Base-by-base conservation (phyloP, 2,888 invertebrate species). In the Ophioninae sp. region DNA sequence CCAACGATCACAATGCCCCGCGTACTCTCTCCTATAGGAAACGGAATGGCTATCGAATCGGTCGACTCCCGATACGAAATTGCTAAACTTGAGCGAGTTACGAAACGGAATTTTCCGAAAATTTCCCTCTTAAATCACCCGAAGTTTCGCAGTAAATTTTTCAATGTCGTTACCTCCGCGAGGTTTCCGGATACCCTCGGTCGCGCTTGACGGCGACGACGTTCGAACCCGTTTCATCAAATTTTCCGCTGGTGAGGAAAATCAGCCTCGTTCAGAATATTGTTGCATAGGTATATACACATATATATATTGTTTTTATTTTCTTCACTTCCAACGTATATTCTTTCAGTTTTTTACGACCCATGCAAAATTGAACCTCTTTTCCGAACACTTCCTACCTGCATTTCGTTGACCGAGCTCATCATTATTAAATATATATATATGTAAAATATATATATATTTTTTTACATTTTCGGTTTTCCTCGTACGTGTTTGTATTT, bases 61-160 rank as follows among this genome's bases (percentile, higher is more conserved):
- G 37, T 75, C 70, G 75, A 7, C 10, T 50, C 50, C 50, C 37
- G 56, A 56, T 56, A 67, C 61, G 50, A 72, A 83, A 83, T 83
- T 83, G 83, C 67, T 13, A 77, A 83, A 74, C 56, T 83, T 80
- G 69, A 73, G 59, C 77, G 69, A 50, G 50, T 50, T 64, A n/a
- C 68, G 64, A 74, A 44, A 30, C 61, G 20, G 69, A 69, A 69
- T 62, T 77, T 68, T n/a, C n/a, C 68, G 20, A 76, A 76, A 61
- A 57, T 70, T 57, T 56, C 57, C 57, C 37, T 20, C 56, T 62
- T n/a, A 62, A 74, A 20, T 20, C 70, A 57, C 21, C n/a, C 50
- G 37, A 69, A 10, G 17, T 61, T 23, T 61, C 62, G 30, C 21
- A 62, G 30, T 62, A 37, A 62, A 62, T 62, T 23, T 59, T 21